Evolutionary conservation across 2,797 vertebrate genomes (phyloP).

Genomic region (Syncerus caffer): DNA sequence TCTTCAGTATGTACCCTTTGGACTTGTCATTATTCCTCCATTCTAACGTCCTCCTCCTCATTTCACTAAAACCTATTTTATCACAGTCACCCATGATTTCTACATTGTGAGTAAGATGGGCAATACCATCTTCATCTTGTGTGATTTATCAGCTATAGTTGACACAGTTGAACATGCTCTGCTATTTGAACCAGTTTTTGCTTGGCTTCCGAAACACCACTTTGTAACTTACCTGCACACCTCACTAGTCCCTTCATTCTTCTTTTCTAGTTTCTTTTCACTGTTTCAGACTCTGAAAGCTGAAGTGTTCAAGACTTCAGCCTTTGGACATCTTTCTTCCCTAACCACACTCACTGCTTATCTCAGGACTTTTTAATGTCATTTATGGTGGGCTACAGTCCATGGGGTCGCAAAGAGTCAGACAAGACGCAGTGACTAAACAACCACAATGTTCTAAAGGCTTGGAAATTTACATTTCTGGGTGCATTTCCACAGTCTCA

Average conservation of each 20-base stretch:
- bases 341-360: background rate
- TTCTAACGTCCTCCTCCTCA: background rate
- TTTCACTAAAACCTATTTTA: too few species aligned
- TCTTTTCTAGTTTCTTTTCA: background rate
- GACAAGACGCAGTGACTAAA: background rate
- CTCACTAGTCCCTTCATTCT: background rate
- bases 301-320: background rate
- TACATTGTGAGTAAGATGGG: accelerated
- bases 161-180: accelerated
- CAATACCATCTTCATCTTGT: too few species aligned
- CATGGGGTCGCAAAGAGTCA: background rate
- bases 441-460: background rate
- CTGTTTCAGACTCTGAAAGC: background rate
- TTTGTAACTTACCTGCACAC: background rate
- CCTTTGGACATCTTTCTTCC: background rate
- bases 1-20: background rate
- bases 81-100: background rate
- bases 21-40: background rate
- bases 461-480: background rate
- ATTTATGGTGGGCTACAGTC: background rate
- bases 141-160: background rate
- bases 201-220: background rate
- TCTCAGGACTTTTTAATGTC: background rate
- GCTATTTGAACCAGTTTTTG: background rate
- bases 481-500: background rate